Conservation (phyloP, 2,113 vertebrate species). For the Microtus richardsoni region DNA sequence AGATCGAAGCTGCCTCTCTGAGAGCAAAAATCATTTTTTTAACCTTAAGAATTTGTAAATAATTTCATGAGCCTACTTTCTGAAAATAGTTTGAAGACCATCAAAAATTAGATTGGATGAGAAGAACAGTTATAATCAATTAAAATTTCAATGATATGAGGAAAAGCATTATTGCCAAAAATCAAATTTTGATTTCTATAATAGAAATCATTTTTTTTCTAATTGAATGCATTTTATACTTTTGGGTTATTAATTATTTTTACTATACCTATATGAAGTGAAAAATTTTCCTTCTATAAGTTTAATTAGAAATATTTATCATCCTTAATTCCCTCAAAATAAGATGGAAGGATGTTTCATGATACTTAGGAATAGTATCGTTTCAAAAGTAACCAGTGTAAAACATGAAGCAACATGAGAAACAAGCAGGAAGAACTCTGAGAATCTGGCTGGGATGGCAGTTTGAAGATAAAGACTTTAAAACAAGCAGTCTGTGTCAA, state of each 20-base stretch:
- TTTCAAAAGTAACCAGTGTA: neutral
- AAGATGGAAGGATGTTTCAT: neutral
- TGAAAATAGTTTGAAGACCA: neutral
- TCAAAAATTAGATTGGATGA: neutral
- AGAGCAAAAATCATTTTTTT: neutral
- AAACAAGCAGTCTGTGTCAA: neutral
- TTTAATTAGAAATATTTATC: constrained; percentile 9
- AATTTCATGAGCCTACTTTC: neutral
- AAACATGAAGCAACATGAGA: neutral
- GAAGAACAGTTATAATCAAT: neutral
- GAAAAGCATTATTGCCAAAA: neutral
- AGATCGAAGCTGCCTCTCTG: too few relatives aligned
- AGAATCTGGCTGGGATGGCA: neutral
- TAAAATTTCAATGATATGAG: neutral
- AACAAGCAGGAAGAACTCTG: neutral
- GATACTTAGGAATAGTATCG: constrained; percentile 1
- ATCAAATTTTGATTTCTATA: neutral
- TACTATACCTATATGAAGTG: neutral
- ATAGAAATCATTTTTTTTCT: constrained; percentile 37
- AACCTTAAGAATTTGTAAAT: neutral
- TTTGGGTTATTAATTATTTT: neutral
- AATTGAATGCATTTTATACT: neutral
- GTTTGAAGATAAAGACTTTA: neutral
- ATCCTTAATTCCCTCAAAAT: constrained; percentile 27
- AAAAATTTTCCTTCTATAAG: constrained; percentile 6